phyloP scores from a whole-genome alignment of 2,888 invertebrate genomes.

The Seira sanloemensis region DNA sequence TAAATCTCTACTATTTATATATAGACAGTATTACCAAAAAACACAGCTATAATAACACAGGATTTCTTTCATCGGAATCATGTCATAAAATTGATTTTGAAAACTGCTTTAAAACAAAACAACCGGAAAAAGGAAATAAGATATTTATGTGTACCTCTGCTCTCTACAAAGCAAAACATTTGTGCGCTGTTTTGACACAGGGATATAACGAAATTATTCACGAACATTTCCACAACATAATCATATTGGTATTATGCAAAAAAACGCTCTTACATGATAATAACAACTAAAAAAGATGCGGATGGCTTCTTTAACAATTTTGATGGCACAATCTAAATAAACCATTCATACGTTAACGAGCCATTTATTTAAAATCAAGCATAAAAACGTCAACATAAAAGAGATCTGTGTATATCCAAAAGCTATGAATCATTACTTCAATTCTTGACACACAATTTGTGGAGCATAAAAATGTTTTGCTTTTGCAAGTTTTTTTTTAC shows the following conservation, averaged over 20 bases:
- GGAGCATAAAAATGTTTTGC: not conserved
- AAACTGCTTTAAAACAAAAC: not conserved
- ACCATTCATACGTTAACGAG: constrained; percentile 65
- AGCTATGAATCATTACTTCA: constrained; percentile 54
- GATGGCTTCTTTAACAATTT: not conserved
- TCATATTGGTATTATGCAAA: not conserved
- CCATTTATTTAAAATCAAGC: constrained; percentile 55
- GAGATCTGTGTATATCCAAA: constrained; percentile 36
- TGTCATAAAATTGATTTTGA: not conserved
- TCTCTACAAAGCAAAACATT: not conserved
- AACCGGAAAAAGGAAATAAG: not conserved
- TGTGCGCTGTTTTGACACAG: not conserved
- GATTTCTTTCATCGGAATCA: not conserved
- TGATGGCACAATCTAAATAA: constrained; percentile 64
- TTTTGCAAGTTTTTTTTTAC: not conserved
- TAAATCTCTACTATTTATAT: not conserved
- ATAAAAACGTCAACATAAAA: constrained; percentile 61
- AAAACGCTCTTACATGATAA: not conserved
- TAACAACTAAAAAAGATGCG: not conserved
- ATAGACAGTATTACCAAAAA: not conserved
- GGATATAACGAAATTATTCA: not conserved
- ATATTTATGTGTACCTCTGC: not conserved
- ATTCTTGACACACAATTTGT: not conserved
- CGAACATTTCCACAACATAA: no score
- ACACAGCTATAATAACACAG: not conserved